Evolutionary conservation across 2,888 invertebrate genomes (phyloP), one percentile per base, ranked within the genome.

Genomic region (Euzetes globulus): DNA sequence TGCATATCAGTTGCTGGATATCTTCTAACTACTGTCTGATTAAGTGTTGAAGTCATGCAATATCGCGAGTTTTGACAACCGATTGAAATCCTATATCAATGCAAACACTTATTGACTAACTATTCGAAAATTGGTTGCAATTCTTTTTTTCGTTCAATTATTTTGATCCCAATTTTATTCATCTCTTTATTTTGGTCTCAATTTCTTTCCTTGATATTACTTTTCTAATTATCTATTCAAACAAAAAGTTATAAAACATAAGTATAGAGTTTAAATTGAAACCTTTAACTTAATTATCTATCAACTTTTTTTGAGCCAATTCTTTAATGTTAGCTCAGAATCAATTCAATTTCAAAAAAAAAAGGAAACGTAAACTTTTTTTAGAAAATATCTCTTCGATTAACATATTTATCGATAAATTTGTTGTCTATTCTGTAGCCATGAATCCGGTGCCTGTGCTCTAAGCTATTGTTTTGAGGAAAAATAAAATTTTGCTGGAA

Each of bases 31-130:
- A 41, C 11, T 13, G 41, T 63, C 37, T 33, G 33, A 47, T 70
- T 70, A 27, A 70, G 25, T 70, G 70, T 41, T 47, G 19, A 6
- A 47, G 47, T 47, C 70, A 70, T 70, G 70, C 70, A 70, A 70
- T 70, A 25, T 70, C 22, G 70, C 70, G 70, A 70, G 70, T 47
- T 15, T 70, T 65, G 63, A 19, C 33, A 37, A 37, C 7, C 9
- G 27, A n/a, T 19, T 22, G 6, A n/a, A 50, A 52, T 52, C n/a
- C n/a, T 52, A 22, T 52, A 17, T n/a, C 50, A 50, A 50, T n/a
- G 4, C 50, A 2, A n/a, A 5, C 1, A n/a, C 50, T n/a, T n/a
- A n/a, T n/a, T 50, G 50, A 50, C n/a, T 50, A n/a, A 19, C n/a
- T 50, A 9, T 55, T 55, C 6, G 25, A 55, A 25, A 55, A 55